phyloP scores from a whole-genome alignment of 2,113 vertebrate species.

The Rhinichthys klamathensis region DNA sequence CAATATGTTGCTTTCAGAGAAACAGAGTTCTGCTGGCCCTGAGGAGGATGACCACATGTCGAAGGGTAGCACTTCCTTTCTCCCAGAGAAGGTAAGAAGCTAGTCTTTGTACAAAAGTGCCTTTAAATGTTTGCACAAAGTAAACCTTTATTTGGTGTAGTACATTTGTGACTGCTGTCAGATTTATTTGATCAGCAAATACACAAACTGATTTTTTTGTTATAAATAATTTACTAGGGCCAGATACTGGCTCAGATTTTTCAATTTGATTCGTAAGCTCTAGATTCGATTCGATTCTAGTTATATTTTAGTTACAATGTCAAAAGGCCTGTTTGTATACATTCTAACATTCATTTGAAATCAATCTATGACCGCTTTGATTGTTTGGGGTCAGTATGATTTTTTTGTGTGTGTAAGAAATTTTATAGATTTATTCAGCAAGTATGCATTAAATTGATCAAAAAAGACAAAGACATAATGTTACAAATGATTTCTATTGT shows the following conservation, averaged over 20 bases:
- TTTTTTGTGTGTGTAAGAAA: no score
- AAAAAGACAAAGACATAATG: no score
- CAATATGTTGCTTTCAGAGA: slow-evolving; percentile 57
- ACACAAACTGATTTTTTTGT: not conserved
- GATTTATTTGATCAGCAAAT: not conserved
- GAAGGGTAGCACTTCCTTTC: slow-evolving; percentile 66
- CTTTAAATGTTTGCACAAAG: not conserved
- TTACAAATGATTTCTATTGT: no score
- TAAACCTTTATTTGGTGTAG: not conserved
- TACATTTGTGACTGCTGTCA: not conserved
- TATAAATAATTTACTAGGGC: not conserved
- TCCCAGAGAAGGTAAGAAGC: slow-evolving; percentile 60
- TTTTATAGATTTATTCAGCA: no score
- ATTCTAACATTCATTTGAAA: no score
- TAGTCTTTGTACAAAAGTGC: not conserved
- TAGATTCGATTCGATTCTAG: not conserved
- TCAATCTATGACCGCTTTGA: no score
- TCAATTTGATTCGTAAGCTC: not conserved
- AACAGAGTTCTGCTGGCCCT: slow-evolving; percentile 69
- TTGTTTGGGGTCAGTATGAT: no score
- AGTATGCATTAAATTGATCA: no score
- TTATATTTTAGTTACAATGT: not conserved
- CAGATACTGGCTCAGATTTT: not conserved
- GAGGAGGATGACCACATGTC: slow-evolving; percentile 74
- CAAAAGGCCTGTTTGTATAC: no score